Evolutionary conservation across 2,888 invertebrate genomes (phyloP), one percentile per base, ranked within the genome.

Genomic region (Xiphydria camelus): DNA sequence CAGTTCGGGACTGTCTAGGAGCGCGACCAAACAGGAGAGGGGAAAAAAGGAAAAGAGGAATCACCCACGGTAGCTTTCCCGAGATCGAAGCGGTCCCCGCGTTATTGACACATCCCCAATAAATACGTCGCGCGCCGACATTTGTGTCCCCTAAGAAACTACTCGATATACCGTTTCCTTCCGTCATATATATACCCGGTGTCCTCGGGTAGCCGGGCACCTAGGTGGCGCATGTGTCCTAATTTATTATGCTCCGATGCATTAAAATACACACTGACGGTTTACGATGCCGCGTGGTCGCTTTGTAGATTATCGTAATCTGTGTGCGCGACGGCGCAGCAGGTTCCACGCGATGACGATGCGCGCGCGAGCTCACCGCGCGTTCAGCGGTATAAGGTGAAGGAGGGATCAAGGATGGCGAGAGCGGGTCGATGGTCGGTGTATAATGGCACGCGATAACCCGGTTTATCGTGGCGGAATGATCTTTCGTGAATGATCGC

Each of bases 71-170:
- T n/a, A n/a, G n/a, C n/a, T n/a, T n/a, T n/a, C n/a, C n/a, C n/a
- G n/a, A n/a, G n/a, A n/a, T n/a, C n/a, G n/a, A n/a, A 10, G 26
- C 26, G 7, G 26, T n/a, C 26, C 10, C 5, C 10, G 10, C 14
- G 12, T 26, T 26, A 26, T 26, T 26, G 26, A 26, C 26, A 26
- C 26, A 7, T 10, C 7, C 5, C 26, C 14, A n/a, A 26, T 43
- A 43, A 43, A 43, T 43, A 37, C 36, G 37, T 43, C 37, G 25
- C 10, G 18, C 7, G 17, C 15, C 37, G 43, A 43, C 43, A 31
- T 43, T 38, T 38, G 25, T 26, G 26, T 26, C 26, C 7, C 26
- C 10, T 26, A 26, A 26, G 26, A 2, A 10, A 26, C 26, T 26
- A 10, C 26, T 10, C 5, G 3, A 10, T 26, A 26, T 26, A n/a